phyloP scores from a whole-genome alignment of 64 coral and sea anemone species.

The Montipora cactus region DNA sequence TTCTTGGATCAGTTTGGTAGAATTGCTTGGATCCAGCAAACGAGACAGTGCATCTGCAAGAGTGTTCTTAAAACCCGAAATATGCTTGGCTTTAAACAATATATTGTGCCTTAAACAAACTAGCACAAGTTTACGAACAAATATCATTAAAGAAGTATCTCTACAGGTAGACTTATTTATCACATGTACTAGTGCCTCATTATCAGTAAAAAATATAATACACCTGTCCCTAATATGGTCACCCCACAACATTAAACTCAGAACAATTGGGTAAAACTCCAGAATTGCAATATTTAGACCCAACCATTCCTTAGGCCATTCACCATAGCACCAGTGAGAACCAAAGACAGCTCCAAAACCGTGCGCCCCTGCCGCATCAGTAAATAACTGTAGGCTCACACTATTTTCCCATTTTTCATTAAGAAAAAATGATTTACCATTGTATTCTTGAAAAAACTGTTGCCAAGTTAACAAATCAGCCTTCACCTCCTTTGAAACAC shows the following conservation, averaged over 20 bases:
- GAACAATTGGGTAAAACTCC: constrained; percentile 57
- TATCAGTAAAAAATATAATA: constrained; percentile 31
- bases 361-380: background rate
- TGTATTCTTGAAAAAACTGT: background rate
- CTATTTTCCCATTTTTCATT: background rate
- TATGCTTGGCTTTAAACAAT: constrained; percentile 29
- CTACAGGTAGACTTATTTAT: too few species aligned
- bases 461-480: background rate
- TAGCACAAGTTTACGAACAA: constrained; percentile 37
- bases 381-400: constrained; percentile 1
- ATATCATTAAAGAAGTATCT: constrained; percentile 12
- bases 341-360: background rate
- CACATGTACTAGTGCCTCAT: background rate
- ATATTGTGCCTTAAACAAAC: constrained; percentile 28
- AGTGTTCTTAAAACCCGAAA: constrained; percentile 9
- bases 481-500: background rate
- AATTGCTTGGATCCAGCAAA: background rate
- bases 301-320: constrained; percentile 36
- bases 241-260: background rate
- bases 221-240: background rate
- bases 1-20: constrained; percentile 1
- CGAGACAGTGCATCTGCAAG: background rate
- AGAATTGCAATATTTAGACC: constrained; percentile 46
- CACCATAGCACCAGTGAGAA: constrained; percentile 5
- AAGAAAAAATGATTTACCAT: background rate